These are phyloP conservation scores for Cygnus olor DNA, from an alignment of 2,797 vertebrate species.

Conservation along the genomic window DNA sequence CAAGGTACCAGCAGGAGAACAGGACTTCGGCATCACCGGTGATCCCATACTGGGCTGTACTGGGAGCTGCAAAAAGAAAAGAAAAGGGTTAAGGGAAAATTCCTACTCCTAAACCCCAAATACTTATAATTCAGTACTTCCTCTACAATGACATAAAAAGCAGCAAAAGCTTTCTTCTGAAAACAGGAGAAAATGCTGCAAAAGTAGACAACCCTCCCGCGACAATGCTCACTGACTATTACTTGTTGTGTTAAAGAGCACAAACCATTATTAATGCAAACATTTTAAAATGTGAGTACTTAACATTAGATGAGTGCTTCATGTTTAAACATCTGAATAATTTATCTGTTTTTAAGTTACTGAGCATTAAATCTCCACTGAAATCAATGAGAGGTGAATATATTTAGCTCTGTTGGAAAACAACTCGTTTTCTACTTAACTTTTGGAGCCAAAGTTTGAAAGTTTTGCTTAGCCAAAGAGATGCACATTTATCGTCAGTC, in stretches of 20 bases:
- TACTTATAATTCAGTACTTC: background rate
- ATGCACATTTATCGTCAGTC: background rate
- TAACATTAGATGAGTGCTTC: background rate
- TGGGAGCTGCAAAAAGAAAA: slow-evolving; percentile 92
- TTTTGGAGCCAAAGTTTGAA: background rate
- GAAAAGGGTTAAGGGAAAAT: slow-evolving; percentile 53
- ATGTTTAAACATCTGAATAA: background rate
- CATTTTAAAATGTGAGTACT: background rate
- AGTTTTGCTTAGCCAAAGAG: background rate
- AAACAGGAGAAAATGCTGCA: fast-evolving
- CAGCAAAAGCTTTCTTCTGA: background rate
- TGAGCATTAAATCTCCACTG: background rate
- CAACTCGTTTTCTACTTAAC: background rate
- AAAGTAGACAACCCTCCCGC: background rate
- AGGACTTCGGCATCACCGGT: slow-evolving; percentile 89
- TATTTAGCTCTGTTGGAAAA: background rate
- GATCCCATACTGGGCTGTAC: slow-evolving; percentile 95
- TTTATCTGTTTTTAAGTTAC: background rate
- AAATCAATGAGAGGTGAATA: background rate
- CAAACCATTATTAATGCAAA: background rate
- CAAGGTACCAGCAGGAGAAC: slow-evolving; percentile 94
- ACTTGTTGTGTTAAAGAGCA: background rate
- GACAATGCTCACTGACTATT: fast-evolving
- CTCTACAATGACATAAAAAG: background rate
- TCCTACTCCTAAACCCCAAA: background rate